Percentiles rank a stretch among this genome's conserved stretches.
Evolutionary conservation across 2,888 invertebrate genomes (phyloP).

Genomic region (Leptinotarsa juncta): DNA sequence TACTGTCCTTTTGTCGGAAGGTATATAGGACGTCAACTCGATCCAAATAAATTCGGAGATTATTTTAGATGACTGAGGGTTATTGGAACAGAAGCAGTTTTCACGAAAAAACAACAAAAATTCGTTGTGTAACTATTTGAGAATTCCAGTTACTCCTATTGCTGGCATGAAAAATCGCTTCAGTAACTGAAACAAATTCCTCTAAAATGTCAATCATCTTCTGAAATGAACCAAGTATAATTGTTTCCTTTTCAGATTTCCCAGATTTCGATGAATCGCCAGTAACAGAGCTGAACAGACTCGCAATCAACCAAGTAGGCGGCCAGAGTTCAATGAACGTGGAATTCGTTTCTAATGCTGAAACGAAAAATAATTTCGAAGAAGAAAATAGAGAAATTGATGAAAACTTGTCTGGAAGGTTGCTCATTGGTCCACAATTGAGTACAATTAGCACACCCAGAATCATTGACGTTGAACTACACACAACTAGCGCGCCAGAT

Average conservation of each 20-base stretch:
- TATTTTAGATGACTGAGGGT: too few relatives aligned
- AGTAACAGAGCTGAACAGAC: slow-evolving; percentile 5
- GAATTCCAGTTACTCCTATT: too few relatives aligned
- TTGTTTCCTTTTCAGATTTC: background rate
- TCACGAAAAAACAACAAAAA: too few relatives aligned
- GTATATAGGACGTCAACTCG: too few relatives aligned
- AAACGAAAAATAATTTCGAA: background rate
- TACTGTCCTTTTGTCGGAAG: too few relatives aligned
- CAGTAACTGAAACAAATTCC: too few relatives aligned
- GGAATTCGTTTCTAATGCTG: background rate
- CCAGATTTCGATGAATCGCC: background rate
- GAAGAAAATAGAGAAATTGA: slow-evolving; percentile 6
- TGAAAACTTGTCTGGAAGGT: slow-evolving; percentile 18
- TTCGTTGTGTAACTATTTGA: too few relatives aligned
- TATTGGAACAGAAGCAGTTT: too few relatives aligned
- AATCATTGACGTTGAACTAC: slow-evolving; percentile 27
- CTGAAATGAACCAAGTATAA: too few relatives aligned
- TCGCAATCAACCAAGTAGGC: slow-evolving; percentile 1
- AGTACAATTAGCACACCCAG: background rate
- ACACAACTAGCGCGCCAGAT: slow-evolving; percentile 33
- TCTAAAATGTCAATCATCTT: too few relatives aligned
- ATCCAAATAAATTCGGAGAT: too few relatives aligned
- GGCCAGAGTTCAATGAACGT: slow-evolving; percentile 10
- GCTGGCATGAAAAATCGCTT: too few relatives aligned
- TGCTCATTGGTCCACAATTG: slow-evolving; percentile 34